Evolutionary conservation across 2,888 invertebrate species (phyloP).

Genomic region (Eutolmus rufibarbis): DNA sequence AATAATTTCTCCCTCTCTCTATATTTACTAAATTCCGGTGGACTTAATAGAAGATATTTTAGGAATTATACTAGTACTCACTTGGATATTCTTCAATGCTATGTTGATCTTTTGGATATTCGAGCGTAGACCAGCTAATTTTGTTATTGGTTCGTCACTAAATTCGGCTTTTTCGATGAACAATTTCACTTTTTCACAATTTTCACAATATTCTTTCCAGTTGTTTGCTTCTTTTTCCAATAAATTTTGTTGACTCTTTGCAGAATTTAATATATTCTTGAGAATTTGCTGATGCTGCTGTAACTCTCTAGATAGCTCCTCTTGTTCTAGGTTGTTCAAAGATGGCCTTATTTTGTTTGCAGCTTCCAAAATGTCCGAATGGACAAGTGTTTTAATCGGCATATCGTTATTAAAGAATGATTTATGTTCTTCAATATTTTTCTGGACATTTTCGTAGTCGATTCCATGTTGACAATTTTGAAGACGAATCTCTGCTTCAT

Average conservation of each 20-base stretch:
- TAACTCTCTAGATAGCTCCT: conserved; percentile 81
- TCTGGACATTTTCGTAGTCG: conserved; percentile 83
- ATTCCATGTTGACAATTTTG: conserved; percentile 83
- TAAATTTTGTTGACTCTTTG: conserved; percentile 79
- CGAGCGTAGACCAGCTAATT: conserved; percentile 81
- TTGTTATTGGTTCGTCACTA: conserved; percentile 79
- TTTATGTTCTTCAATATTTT: conserved; percentile 87
- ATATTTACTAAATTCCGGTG: background rate
- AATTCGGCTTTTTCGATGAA: conserved; percentile 78
- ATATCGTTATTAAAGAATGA: conserved; percentile 83
- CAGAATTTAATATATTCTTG: conserved; percentile 83
- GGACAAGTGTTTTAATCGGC: conserved; percentile 79
- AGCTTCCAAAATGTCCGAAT: conserved; percentile 81
- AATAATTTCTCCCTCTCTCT: background rate
- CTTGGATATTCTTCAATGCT: conserved; percentile 75
- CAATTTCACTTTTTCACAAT: conserved; percentile 78
- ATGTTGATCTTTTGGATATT: conserved; percentile 84
- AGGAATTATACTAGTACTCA: conserved; percentile 61
- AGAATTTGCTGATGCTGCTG: conserved; percentile 81
- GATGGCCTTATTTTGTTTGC: conserved; percentile 91
- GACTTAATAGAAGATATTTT: background rate
- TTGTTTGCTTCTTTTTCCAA: conserved; percentile 83
- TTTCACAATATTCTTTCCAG: conserved; percentile 84
- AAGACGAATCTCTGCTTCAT: conserved; percentile 80
- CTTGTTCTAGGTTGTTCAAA: conserved; percentile 79